These are phyloP conservation scores for Saxidomus purpurata DNA, from an alignment of 1,140 invertebrate genomes.

Conservation along the genomic window DNA sequence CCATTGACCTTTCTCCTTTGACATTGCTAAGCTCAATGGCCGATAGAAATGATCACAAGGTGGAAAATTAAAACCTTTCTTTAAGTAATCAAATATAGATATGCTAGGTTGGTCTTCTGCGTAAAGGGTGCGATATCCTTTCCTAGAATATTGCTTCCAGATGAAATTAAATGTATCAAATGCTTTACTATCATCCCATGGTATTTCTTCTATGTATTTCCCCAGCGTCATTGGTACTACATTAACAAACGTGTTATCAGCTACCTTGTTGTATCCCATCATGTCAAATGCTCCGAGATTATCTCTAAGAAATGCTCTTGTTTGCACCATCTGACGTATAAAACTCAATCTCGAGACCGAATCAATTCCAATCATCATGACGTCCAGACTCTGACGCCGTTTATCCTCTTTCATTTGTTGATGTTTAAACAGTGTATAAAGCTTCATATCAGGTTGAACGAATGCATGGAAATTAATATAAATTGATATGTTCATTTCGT, in stretches of 20 bases:
- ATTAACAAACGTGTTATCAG: conserved; percentile 86
- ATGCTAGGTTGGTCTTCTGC: conserved; percentile 87
- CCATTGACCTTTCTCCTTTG: conserved; percentile 79
- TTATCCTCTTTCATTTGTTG: conserved; percentile 68
- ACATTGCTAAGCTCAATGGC: conserved; percentile 84
- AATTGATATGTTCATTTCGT: conserved; percentile 66
- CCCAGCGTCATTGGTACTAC: conserved; percentile 85
- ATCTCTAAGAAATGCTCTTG: conserved; percentile 88
- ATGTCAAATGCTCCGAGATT: conserved; percentile 82
- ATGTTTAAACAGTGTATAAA: conserved; percentile 86
- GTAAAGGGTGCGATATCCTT: conserved; percentile 87
- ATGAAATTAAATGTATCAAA: conserved; percentile 86
- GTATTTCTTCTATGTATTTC: conserved; percentile 83
- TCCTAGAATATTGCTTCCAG: conserved; percentile 86
- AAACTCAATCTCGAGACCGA: conserved; percentile 95
- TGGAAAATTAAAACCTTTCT: conserved; percentile 85
- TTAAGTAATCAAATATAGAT: conserved; percentile 87
- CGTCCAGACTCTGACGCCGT: conserved; percentile 80
- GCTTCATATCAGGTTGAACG: conserved; percentile 86
- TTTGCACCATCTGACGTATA: conserved; percentile 92
- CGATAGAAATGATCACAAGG: too few species aligned
- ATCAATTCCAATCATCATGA: conserved; percentile 94
- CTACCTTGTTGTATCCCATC: conserved; percentile 85
- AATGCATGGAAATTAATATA: too few species aligned
- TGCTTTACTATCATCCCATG: conserved; percentile 81